These are phyloP conservation scores for Eudemis profundana DNA, from an alignment of 2,888 invertebrate genomes.

Conservation along the genomic window DNA sequence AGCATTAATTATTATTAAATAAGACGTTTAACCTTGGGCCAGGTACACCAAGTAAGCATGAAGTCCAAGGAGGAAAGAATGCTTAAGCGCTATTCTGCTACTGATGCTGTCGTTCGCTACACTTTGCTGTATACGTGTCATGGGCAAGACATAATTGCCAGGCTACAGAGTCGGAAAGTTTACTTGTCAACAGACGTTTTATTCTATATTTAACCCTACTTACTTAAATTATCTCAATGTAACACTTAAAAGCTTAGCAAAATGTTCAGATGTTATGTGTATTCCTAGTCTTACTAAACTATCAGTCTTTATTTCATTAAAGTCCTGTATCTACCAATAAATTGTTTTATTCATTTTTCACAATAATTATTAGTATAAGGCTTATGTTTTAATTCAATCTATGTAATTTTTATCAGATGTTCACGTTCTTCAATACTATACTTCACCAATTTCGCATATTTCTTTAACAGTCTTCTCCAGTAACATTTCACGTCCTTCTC, in stretches of 20 bases:
- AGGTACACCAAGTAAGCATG: too few species aligned
- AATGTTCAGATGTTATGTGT: conserved; percentile 13
- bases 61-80: too few species aligned
- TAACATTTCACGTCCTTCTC: conserved; percentile 94
- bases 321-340: conserved; percentile 13
- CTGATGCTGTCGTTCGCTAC: too few species aligned
- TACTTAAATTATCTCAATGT: too few species aligned
- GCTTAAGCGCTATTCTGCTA: too few species aligned
- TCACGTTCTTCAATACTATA: conserved; percentile 87
- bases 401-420: conserved; percentile 83
- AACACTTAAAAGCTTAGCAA: neutral
- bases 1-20: too few species aligned
- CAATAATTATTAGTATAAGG: neutral
- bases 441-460: conserved; percentile 90
- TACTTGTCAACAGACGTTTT: too few species aligned
- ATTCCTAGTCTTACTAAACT: conserved; percentile 23
- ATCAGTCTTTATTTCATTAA: conserved; percentile 25
- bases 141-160: too few species aligned
- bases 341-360: conserved; percentile 8
- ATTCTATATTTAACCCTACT: too few species aligned
- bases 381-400: conserved; percentile 11
- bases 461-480: conserved; percentile 91
- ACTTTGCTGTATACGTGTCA: too few species aligned
- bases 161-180: too few species aligned
- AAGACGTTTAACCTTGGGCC: too few species aligned